phyloP scores from a whole-genome alignment of 2,888 invertebrate species.

The Apamea crenata region DNA sequence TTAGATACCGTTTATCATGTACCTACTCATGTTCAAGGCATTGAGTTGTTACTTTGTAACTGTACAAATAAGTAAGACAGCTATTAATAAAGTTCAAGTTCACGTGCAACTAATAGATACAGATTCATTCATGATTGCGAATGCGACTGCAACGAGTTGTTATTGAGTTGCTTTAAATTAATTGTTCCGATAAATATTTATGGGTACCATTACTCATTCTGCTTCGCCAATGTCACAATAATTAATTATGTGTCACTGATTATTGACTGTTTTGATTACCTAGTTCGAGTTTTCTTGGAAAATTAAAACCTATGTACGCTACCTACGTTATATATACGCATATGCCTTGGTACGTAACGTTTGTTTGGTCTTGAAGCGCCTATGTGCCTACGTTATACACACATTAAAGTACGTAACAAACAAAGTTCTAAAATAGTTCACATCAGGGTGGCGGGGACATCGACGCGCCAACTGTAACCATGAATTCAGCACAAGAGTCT shows the following conservation, averaged over 20 bases:
- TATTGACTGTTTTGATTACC: constrained; percentile 18
- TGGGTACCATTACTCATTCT: constrained; percentile 43
- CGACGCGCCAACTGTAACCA: no score
- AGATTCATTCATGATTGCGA: constrained; percentile 65
- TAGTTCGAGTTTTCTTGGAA: constrained; percentile 12
- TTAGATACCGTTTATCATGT: constrained; percentile 11
- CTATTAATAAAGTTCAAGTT: constrained; percentile 69
- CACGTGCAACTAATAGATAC: constrained; percentile 53
- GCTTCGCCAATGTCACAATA: constrained; percentile 66
- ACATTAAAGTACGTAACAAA: no score
- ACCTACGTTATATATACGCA: not conserved
- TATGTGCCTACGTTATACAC: not conserved
- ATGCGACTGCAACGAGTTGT: constrained; percentile 55
- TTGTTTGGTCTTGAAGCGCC: not conserved
- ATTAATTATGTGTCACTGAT: constrained; percentile 25
- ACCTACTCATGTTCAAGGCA: constrained; percentile 27
- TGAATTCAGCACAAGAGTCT: no score
- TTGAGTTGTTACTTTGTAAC: constrained; percentile 38
- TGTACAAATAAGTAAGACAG: constrained; percentile 42
- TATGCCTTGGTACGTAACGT: no score
- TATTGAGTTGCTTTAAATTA: constrained; percentile 58
- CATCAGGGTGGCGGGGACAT: no score
- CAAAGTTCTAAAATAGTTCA: no score
- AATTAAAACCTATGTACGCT: not conserved
- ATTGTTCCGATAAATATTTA: constrained; percentile 70